Percentiles rank a stretch among this genome's conserved stretches.
phyloP scores from a whole-genome alignment of 2,113 vertebrate genomes.

The Protobothrops mucrosquamatus region DNA sequence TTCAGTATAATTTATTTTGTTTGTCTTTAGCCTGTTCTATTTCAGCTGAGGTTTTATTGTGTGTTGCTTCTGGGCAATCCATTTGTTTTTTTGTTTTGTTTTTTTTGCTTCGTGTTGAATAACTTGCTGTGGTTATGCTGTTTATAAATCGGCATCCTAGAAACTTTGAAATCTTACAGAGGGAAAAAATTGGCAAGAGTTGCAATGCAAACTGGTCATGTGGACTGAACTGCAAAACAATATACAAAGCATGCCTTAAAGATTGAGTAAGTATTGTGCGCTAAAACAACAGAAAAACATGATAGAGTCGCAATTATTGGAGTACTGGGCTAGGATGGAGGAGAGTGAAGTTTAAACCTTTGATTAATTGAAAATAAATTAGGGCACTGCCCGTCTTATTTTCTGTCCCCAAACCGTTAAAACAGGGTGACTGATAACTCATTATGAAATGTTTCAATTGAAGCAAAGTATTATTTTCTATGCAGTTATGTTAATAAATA shows the following conservation, averaged over 20 bases:
- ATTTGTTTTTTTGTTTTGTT: background rate
- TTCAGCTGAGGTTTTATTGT: background rate
- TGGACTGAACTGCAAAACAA: constrained; percentile 32
- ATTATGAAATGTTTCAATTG: background rate
- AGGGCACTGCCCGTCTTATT: background rate
- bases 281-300: background rate
- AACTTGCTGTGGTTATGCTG: constrained; percentile 10
- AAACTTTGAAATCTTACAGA: constrained; percentile 58
- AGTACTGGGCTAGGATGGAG: background rate
- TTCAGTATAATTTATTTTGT: background rate
- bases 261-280: background rate
- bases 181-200: constrained; percentile 51
- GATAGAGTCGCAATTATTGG: background rate
- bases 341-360: background rate
- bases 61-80: background rate
- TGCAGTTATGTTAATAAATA: background rate
- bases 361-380: background rate
- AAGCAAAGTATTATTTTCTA: background rate
- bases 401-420: background rate
- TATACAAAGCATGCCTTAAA: background rate
- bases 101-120: constrained; percentile 11
- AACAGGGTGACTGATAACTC: background rate
- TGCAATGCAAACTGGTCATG: constrained; percentile 46
- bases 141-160: constrained; percentile 61
- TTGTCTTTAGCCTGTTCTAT: background rate